Conservation (phyloP, 2,888 invertebrate species). For the Trichogramma evanescens region DNA sequence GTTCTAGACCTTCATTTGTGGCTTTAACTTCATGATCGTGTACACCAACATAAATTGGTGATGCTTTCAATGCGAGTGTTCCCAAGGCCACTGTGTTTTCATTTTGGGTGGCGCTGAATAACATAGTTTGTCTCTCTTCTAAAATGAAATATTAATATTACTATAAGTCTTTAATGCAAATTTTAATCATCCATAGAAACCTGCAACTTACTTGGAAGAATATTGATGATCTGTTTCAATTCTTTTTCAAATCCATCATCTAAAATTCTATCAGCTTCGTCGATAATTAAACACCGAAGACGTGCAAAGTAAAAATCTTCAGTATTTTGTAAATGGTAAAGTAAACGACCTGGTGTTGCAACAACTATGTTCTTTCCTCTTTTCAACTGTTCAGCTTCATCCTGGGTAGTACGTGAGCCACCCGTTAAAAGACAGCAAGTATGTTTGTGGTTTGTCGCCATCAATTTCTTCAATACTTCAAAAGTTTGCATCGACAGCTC, state of each 20-base stretch:
- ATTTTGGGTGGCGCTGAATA: constrained; percentile 94
- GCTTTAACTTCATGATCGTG: constrained; percentile 79
- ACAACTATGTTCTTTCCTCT: constrained; percentile 92
- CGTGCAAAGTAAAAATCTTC: constrained; percentile 89
- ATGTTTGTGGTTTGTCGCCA: constrained; percentile 85
- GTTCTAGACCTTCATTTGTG: constrained; percentile 74
- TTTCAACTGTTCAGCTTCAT: constrained; percentile 83
- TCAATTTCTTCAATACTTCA: constrained; percentile 90
- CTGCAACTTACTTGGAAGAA: constrained; percentile 76
- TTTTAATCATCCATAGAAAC: not conserved
- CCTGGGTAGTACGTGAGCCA: constrained; percentile 74
- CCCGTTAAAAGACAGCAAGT: constrained; percentile 95
- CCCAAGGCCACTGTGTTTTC: constrained; percentile 84
- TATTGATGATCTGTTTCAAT: constrained; percentile 84
- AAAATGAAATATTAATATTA: constrained; percentile 31
- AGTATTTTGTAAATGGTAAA: constrained; percentile 92
- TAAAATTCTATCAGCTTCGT: constrained; percentile 96
- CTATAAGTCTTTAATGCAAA: not conserved
- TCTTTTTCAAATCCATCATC: constrained; percentile 98
- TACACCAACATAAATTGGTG: constrained; percentile 90
- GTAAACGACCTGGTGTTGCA: constrained; percentile 88
- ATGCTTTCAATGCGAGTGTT: constrained; percentile 81
- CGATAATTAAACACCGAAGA: constrained; percentile 87
- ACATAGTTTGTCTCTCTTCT: constrained; percentile 92
- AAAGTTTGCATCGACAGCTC: constrained; percentile 97